These are phyloP conservation scores for Myathropa florea DNA, from an alignment of 2,888 invertebrate species.

Conservation along the genomic window DNA sequence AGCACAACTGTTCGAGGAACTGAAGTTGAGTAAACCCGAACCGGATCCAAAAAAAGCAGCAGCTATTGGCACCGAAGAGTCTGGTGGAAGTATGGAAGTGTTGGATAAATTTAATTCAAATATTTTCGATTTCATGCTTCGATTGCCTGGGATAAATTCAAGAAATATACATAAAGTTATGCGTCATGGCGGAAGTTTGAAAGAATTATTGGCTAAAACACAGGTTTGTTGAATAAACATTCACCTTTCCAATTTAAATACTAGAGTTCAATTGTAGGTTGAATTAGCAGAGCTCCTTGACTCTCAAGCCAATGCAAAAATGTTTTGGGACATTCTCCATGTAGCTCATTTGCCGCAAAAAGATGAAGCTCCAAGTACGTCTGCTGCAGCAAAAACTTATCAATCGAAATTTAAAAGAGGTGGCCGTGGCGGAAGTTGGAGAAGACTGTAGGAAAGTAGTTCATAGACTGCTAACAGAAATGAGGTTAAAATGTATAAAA, in stretches of 20 bases:
- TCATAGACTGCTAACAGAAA: background rate
- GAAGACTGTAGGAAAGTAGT: background rate
- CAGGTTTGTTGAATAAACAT: slow-evolving; percentile 80
- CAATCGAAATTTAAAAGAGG: slow-evolving; percentile 48
- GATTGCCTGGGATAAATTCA: slow-evolving; percentile 93
- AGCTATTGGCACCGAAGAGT: slow-evolving; percentile 86
- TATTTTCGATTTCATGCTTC: slow-evolving; percentile 90
- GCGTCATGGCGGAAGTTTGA: slow-evolving; percentile 87
- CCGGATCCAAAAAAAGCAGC: slow-evolving; percentile 88
- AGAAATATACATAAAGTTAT: slow-evolving; percentile 91
- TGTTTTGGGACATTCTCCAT: slow-evolving; percentile 87
- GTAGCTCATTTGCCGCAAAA: slow-evolving; percentile 84
- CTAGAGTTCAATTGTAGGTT: slow-evolving; percentile 81
- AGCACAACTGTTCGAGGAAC: slow-evolving; percentile 96
- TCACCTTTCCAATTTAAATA: background rate
- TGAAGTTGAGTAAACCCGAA: slow-evolving; percentile 93
- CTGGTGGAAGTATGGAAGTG: slow-evolving; percentile 81
- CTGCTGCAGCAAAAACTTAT: slow-evolving; percentile 31
- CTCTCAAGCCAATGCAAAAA: slow-evolving; percentile 86
- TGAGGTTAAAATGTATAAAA: background rate
- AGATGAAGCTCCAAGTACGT: slow-evolving; percentile 73
- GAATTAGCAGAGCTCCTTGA: slow-evolving; percentile 87
- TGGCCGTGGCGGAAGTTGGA: slow-evolving; percentile 25
- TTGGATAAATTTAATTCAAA: slow-evolving; percentile 86
- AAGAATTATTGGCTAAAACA: slow-evolving; percentile 83